A percentile compares a stretch with the other conserved stretches of the same genome.
phyloP scores from a whole-genome alignment of 2,888 invertebrate genomes.

The Phortica okadai region DNA sequence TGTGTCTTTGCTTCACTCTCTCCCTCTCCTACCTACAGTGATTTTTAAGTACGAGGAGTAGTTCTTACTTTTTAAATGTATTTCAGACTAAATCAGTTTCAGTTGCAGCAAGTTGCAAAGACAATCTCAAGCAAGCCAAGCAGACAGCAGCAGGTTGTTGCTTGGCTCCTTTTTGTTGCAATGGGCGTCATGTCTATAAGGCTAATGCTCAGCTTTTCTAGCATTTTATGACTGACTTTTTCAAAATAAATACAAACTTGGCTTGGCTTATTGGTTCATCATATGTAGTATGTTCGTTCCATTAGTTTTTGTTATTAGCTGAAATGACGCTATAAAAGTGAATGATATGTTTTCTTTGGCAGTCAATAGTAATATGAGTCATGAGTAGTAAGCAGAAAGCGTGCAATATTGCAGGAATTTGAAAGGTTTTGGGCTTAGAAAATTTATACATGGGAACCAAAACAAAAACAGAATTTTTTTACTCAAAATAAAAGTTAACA shows the following conservation, averaged over 20 bases:
- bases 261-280: constrained; percentile 5
- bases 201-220: constrained; percentile 10
- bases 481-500: no score
- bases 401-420: not conserved
- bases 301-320: constrained; percentile 3
- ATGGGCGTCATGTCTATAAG: not conserved
- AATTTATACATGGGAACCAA: no score
- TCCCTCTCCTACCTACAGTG: constrained; percentile 38
- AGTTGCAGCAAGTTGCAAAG: constrained; percentile 6
- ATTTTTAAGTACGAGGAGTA: constrained; percentile 53
- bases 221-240: constrained; percentile 49
- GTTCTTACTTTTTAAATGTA: constrained; percentile 60
- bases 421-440: not conserved
- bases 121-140: not conserved
- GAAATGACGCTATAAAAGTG: constrained; percentile 22
- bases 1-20: not conserved
- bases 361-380: not conserved
- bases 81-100: constrained; percentile 61
- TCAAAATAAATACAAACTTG: constrained; percentile 25
- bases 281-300: not conserved
- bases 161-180: not conserved
- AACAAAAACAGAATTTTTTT: no score
- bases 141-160: constrained; percentile 28
- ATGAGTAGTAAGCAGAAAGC: not conserved
- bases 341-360: constrained; percentile 20